These are phyloP conservation scores for Cydia strobilella DNA, from an alignment of 1,140 invertebrate species.

Conservation along the genomic window DNA sequence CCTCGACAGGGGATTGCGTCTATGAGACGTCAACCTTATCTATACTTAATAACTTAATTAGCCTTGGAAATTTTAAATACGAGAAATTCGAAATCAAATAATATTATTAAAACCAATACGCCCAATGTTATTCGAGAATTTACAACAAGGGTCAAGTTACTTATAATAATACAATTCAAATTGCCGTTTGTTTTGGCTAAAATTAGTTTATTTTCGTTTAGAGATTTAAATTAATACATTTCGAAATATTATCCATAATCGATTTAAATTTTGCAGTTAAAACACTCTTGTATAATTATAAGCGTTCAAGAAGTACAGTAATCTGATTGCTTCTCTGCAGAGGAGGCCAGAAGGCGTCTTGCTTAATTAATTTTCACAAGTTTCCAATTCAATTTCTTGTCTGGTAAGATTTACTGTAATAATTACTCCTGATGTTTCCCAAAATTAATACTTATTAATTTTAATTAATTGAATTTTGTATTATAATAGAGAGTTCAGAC, in stretches of 20 bases:
- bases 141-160: too few species aligned
- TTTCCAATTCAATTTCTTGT: conserved; percentile 14
- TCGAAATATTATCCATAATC: too few species aligned
- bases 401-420: background rate
- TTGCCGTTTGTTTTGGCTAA: too few species aligned
- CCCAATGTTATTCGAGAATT: too few species aligned
- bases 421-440: background rate
- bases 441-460: background rate
- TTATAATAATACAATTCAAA: too few species aligned
- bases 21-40: background rate
- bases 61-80: background rate
- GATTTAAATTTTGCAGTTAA: too few species aligned
- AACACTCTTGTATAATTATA: background rate
- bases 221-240: too few species aligned
- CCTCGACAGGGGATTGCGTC: background rate
- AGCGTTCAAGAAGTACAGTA: background rate
- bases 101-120: too few species aligned
- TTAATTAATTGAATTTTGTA: too few species aligned
- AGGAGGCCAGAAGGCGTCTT: conserved; percentile 10
- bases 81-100: background rate
- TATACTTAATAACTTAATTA: background rate
- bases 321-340: background rate
- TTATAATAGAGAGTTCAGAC: too few species aligned
- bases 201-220: too few species aligned
- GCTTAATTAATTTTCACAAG: conserved; percentile 16